phyloP scores from a whole-genome alignment of 2,797 vertebrate genomes.

The Craterocephalus amniculus region DNA sequence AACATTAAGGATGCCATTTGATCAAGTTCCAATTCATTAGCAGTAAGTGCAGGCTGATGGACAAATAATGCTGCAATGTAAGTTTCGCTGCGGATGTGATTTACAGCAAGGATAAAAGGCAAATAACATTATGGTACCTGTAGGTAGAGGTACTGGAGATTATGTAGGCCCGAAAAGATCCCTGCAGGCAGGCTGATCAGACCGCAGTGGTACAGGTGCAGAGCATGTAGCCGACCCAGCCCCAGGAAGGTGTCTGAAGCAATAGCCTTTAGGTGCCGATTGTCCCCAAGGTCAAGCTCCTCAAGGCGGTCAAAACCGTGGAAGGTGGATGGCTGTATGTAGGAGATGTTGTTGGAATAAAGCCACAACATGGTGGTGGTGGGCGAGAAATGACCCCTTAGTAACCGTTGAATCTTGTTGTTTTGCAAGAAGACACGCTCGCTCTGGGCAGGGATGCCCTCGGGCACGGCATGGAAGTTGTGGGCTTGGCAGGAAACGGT shows the following conservation, averaged over 20 bases:
- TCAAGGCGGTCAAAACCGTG: constrained; percentile 92
- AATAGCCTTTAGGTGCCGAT: constrained; percentile 89
- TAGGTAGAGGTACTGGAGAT: constrained; percentile 97
- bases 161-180: constrained; percentile 91
- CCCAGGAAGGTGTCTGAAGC: constrained; percentile 94
- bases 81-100: constrained; percentile 58
- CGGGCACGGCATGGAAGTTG: constrained; percentile 91
- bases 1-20: constrained; percentile 55
- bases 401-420: constrained; percentile 93
- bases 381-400: constrained; percentile 93
- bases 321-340: constrained; percentile 93
- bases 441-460: constrained; percentile 94
- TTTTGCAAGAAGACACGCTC: constrained; percentile 97
- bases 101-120: constrained; percentile 52
- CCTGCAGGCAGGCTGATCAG: constrained; percentile 89
- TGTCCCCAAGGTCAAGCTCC: constrained; percentile 97
- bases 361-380: constrained; percentile 95
- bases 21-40: constrained; percentile 55
- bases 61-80: constrained; percentile 60
- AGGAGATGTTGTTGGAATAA: constrained; percentile 98
- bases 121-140: constrained; percentile 80
- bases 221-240: constrained; percentile 90
- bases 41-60: constrained; percentile 53
- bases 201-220: constrained; percentile 96
- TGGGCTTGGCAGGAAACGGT: constrained; percentile 98